Evolutionary conservation across 2,888 invertebrate species (phyloP), one percentile per base, ranked within the genome.

Genomic region (Tipula confusa): DNA sequence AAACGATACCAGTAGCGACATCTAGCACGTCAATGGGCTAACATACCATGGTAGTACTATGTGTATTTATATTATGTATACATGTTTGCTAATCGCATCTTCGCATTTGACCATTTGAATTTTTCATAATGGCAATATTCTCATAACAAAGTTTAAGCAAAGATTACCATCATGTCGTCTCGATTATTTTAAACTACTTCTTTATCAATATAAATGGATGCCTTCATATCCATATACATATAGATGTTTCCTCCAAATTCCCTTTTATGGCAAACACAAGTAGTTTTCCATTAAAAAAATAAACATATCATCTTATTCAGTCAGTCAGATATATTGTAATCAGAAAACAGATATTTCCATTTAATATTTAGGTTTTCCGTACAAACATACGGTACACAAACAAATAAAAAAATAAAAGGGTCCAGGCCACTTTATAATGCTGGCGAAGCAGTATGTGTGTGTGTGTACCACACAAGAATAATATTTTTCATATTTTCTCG

Each of bases 231-330:
- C 24, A 4, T 64, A 24, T 1, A 64, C 24, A 18, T 24, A 24
- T 64, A 9, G 18, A 24, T 64, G 9, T 1, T 24, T 6, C n/a
- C n/a, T n/a, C n/a, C n/a, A n/a, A n/a, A n/a, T n/a, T n/a, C n/a
- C n/a, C n/a, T n/a, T n/a, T n/a, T n/a, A n/a, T n/a, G n/a, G n/a
- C n/a, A 64, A 64, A 64, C 3, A 64, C 64, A 64, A 64, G 64
- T 64, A 64, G 64, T 64, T 64, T 64, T 64, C 64, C 64, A 64
- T 64, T 64, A 64, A 64, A 64, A n/a, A n/a, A 64, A 64, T 64
- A 64, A 64, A 64, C 64, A 24, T 64, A 18, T 64, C 64, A 64
- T 64, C 64, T 24, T 64, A 64, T 64, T 64, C 64, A 64, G 64
- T 64, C 64, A 64, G 24, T 64, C 64, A 24, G 15, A 48, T 48